These are phyloP conservation scores for Streblospio benedicti DNA, from an alignment of 1,140 invertebrate species.

Conservation along the genomic window DNA sequence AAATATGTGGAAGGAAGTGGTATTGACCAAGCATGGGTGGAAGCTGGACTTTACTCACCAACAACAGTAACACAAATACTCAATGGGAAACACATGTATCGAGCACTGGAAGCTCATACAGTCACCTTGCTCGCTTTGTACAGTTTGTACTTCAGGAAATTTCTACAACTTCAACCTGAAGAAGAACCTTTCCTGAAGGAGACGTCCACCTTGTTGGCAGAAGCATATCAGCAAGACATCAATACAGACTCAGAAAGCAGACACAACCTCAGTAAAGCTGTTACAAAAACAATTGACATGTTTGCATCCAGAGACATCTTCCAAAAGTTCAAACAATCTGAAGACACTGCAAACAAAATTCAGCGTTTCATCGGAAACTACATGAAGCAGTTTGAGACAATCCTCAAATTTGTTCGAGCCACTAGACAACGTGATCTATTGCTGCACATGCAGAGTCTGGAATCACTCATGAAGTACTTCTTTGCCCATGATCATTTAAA, in stretches of 20 bases:
- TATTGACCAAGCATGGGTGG: background rate
- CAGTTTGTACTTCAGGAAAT: background rate
- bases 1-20: background rate
- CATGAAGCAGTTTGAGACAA: background rate
- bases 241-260: background rate
- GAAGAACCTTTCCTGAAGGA: background rate
- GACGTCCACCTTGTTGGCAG: no score
- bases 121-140: background rate
- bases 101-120: background rate
- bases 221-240: no score
- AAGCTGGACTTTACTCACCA: background rate
- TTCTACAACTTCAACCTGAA: no score
- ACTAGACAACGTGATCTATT: no score
- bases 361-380: no score
- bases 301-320: background rate
- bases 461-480: no score
- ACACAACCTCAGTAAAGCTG: background rate
- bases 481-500: no score
- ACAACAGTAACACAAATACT: background rate
- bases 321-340: no score
- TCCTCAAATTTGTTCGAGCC: no score
- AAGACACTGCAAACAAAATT: no score
- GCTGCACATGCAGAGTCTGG: no score
- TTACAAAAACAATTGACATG: background rate
- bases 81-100: slow-evolving; percentile 1